Base-by-base conservation (phyloP, 2,797 vertebrate genomes). In the Lepilemur ruficaudatus region DNA sequence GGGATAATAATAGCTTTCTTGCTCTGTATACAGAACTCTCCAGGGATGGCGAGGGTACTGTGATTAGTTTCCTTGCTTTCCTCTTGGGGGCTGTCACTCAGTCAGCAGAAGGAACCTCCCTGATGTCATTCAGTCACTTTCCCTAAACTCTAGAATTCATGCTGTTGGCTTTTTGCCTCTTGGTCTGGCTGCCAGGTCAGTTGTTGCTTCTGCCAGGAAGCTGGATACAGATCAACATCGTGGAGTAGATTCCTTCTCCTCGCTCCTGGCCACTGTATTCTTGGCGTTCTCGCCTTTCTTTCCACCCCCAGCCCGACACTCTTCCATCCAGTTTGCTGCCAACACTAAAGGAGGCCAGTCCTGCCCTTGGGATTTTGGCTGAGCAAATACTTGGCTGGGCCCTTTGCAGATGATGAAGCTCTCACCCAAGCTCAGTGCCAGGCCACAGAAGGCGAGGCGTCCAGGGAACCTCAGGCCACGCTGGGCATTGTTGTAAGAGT, bases 291-390 rank as follows among this genome's bases (percentile, higher is more conserved):
- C 1, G 8, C 22, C 70, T 35, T 50, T 57, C 28, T 57, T 59
- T 35, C 32, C 20, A 22, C n/a, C 5, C 2, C 5, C 20, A 61
- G 14, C 65, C 15, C 18, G 41, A 55, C 17, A 4, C 10, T 35
- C 14, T 69, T 22, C 50, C 32, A 65, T 1, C 3, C 15, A 0
- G 3, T 0, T 0, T 41, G 20, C 4, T 23, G 48, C 30, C 3
- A 28, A 61, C 87, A 25, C 61, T 41, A 4, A 76, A 13, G 23
- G 4, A 52, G 9, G 41, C 7, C 11, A 3, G 4, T 48, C 22
- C 57, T 32, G 8, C 15, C 10, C 0, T 4, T 0, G 50, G 52
- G 50, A 32, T 28, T 80, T 59, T 32, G 57, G 61, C 5, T 18
- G 20, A 84, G 50, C 23, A 57, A 35, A 48, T 41, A 41, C n/a